Base-by-base conservation (phyloP, 2,888 invertebrate genomes). In the Nemoura dubitans region DNA sequence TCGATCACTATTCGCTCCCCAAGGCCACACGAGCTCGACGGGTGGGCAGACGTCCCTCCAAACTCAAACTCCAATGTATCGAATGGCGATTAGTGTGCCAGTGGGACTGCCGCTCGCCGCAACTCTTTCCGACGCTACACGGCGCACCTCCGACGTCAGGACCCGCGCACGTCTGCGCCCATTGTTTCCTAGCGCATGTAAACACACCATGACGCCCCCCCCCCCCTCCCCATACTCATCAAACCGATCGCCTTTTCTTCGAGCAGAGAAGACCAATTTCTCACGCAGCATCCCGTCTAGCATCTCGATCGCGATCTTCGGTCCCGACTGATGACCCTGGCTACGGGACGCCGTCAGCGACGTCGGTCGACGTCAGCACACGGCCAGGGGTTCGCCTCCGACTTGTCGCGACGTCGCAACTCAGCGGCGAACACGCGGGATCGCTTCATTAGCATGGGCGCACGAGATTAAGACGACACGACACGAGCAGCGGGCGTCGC, bases 241-340 rank as follows among this genome's bases (percentile, higher is more conserved):
- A 59, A 59, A 85, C 85, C 29, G 87, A 86, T 86, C 29, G 83
- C 76, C 85, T 86, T 87, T 86, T 87, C 87, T 85, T 86, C 80
- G 87, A 81, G 87, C 85, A 81, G 84, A 59, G 36, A 43, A 86
- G 84, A 86, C 77, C 83, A 84, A 86, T 86, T 84, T 85, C 26
- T 86, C 86, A 85, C 86, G 27, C 86, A 86, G 86, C 85, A n/a
- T 81, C 81, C 30, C 81, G 28, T 30, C 81, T 36, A 10, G 27
- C 28, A 7, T 27, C n/a, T 2, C 0, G 78, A 78, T 28, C 78
- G 14, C 14, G 78, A 36, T 36, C 36, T 10, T 3, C 10, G 3
- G 36, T 36, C 36, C 36, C 36, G 36, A 36, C 36, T 21, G 59
- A 59, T 21, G 59, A 14, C 78, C 25, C 10, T 7, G 81, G 81